phyloP scores from a whole-genome alignment of 2,888 invertebrate genomes.

The Temnothorax unifasciatus region DNA sequence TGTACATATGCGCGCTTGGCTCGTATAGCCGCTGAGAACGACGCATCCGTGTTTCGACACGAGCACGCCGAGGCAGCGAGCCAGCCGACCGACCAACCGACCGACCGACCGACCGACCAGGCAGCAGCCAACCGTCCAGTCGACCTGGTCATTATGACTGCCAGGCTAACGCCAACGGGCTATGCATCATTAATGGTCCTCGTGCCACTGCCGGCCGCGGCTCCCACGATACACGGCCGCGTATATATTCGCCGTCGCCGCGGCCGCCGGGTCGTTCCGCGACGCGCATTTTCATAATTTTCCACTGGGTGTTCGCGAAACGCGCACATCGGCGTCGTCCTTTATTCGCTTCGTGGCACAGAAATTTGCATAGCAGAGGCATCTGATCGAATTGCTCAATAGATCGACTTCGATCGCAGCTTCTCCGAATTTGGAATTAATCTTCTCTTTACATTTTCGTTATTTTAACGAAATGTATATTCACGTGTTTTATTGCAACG shows the following conservation, averaged over 20 bases:
- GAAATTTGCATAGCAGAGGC: too few relatives aligned
- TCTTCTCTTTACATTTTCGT: background rate
- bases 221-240: slow-evolving; percentile 72
- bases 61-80: slow-evolving; percentile 61
- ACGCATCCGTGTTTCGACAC: slow-evolving; percentile 74
- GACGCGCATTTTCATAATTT: slow-evolving; percentile 67
- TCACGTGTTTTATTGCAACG: background rate
- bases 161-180: slow-evolving; percentile 81
- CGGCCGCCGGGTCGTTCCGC: slow-evolving; percentile 51
- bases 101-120: slow-evolving; percentile 68
- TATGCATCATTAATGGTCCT: slow-evolving; percentile 82
- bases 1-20: slow-evolving; percentile 14
- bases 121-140: slow-evolving; percentile 74
- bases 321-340: background rate
- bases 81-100: slow-evolving; percentile 50
- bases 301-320: slow-evolving; percentile 59
- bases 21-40: slow-evolving; percentile 69
- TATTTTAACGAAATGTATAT: background rate
- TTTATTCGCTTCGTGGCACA: background rate
- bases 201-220: slow-evolving; percentile 75
- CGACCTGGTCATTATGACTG: slow-evolving; percentile 82
- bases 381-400: background rate
- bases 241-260: slow-evolving; percentile 43
- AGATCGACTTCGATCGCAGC: background rate
- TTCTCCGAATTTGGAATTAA: background rate